Conservation (phyloP, 2,797 vertebrate species). For the Lycodopsis pacificus region DNA sequence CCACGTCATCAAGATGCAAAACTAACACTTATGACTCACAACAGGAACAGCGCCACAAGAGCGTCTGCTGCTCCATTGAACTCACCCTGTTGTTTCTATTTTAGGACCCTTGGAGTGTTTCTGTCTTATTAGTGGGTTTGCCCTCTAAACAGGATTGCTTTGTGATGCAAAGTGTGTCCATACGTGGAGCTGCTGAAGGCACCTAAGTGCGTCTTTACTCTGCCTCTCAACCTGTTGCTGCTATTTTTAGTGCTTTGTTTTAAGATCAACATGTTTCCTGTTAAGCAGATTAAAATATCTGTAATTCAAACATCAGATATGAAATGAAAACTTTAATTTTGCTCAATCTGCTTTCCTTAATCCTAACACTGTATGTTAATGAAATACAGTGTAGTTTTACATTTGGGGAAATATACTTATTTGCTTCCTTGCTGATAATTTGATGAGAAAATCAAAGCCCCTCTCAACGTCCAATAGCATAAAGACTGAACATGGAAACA, state of each 20-base stretch:
- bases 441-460: background rate
- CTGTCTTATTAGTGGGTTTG: conserved; percentile 55
- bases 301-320: background rate
- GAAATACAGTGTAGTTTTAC: background rate
- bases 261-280: background rate
- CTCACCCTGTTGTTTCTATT: conserved; percentile 62
- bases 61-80: conserved; percentile 49
- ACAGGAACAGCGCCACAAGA: conserved; percentile 48
- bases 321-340: background rate
- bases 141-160: conserved; percentile 58
- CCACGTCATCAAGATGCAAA: conserved; percentile 68
- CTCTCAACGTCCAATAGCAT: background rate
- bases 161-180: conserved; percentile 69
- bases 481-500: background rate
- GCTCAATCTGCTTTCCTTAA: background rate
- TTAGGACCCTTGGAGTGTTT: conserved; percentile 54
- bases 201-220: conserved; percentile 6
- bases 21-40: conserved; percentile 76
- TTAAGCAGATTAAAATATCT: background rate
- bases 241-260: background rate
- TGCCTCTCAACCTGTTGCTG: conserved; percentile 33
- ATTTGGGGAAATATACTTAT: background rate
- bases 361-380: no score
- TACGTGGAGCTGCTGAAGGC: conserved; percentile 49
- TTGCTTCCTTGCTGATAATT: background rate